Conservation (phyloP, 1,140 invertebrate species). For the Onthophagus taurus region DNA sequence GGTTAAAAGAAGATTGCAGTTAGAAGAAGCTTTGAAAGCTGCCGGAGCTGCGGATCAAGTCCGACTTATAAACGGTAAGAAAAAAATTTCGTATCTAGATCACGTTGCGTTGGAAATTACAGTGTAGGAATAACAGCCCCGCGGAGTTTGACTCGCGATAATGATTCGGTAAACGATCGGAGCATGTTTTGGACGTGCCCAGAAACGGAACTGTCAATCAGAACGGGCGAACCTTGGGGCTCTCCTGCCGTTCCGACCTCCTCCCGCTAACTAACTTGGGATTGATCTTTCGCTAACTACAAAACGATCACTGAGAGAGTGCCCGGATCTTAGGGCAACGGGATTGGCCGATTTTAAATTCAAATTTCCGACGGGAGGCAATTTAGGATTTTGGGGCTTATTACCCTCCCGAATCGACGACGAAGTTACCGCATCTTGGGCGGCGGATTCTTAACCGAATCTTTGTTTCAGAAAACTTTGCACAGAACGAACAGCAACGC, state of each 20-base stretch:
- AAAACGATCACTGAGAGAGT: too few species aligned
- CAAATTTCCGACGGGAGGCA: neutral
- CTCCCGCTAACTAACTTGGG: conserved; percentile 22
- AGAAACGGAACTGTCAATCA: conserved; percentile 19
- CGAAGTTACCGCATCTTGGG: too few species aligned
- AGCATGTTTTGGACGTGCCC: conserved; percentile 14
- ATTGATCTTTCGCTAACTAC: conserved; percentile 24
- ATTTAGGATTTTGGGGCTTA: too few species aligned
- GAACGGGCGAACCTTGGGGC: conserved; percentile 1
- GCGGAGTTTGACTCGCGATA: too few species aligned
- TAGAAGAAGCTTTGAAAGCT: conserved; percentile 70
- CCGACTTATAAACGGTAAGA: conserved; percentile 64
- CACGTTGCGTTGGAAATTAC: too few species aligned
- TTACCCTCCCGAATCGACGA: too few species aligned
- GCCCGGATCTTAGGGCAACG: too few species aligned
- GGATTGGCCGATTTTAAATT: conserved; percentile 5
- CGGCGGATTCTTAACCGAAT: too few species aligned
- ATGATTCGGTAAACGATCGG: conserved; percentile 16
- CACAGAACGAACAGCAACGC: conserved; percentile 24
- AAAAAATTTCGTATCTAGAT: too few species aligned
- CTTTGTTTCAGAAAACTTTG: conserved; percentile 28
- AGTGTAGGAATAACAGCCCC: too few species aligned
- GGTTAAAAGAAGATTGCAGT: conserved; percentile 62
- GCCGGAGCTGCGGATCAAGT: conserved; percentile 69
- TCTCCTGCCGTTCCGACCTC: conserved; percentile 10